phyloP scores from a whole-genome alignment of 2,888 invertebrate species.

The Erebia aethiops region DNA sequence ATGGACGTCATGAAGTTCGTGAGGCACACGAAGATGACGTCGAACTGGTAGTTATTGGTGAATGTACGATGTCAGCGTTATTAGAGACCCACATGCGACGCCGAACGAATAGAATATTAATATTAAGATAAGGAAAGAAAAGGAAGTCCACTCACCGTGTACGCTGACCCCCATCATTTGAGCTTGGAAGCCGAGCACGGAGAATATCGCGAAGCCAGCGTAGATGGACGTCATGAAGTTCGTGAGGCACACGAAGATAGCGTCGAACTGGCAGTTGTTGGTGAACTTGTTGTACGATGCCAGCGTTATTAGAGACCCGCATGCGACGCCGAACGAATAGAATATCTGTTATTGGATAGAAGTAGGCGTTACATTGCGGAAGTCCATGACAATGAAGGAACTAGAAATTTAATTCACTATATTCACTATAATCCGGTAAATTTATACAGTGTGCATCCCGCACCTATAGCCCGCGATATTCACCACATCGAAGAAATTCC shows the following conservation, averaged over 20 bases:
- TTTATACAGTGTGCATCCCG: too few species aligned
- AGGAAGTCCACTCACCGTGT: constrained; percentile 61
- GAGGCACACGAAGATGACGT: constrained; percentile 88
- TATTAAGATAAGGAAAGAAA: too few species aligned
- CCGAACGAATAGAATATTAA: constrained; percentile 92
- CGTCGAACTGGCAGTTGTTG: constrained; percentile 89
- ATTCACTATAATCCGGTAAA: too few species aligned
- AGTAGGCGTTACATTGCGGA: too few species aligned
- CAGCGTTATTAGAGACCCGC: constrained; percentile 88
- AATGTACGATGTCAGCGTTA: constrained; percentile 92
- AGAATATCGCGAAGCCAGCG: constrained; percentile 91
- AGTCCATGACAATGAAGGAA: too few species aligned
- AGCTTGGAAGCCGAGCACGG: constrained; percentile 89
- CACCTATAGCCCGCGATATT: too few species aligned
- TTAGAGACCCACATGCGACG: constrained; percentile 88
- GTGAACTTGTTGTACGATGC: constrained; percentile 91
- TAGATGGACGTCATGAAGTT: constrained; percentile 89
- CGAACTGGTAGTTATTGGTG: constrained; percentile 87
- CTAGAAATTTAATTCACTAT: too few species aligned
- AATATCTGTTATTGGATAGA: too few species aligned
- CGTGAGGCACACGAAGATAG: constrained; percentile 87
- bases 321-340: constrained; percentile 91
- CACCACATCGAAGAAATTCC: too few species aligned
- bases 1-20: constrained; percentile 88
- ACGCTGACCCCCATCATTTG: constrained; percentile 85